phyloP scores from a whole-genome alignment of 2,797 vertebrate species.

The Cheirogaleus major region DNA sequence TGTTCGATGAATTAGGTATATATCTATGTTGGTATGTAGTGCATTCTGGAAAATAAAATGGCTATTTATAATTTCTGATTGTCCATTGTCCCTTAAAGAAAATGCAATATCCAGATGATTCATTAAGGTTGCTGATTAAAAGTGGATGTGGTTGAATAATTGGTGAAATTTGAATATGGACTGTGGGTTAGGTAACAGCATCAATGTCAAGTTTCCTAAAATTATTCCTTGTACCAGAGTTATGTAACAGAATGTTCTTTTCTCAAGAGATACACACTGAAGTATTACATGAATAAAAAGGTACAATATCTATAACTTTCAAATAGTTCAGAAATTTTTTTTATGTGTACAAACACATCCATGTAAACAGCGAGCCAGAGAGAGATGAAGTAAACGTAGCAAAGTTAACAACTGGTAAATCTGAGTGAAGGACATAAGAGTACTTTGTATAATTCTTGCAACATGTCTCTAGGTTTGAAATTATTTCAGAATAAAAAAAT shows the following conservation, averaged over 20 bases:
- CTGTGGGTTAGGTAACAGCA: neutral
- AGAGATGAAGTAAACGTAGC: neutral
- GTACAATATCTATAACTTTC: neutral
- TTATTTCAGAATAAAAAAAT: constrained; percentile 24
- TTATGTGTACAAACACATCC: neutral
- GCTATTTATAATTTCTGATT: neutral
- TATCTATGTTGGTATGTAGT: neutral
- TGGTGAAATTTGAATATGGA: constrained; percentile 19
- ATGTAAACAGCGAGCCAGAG: neutral
- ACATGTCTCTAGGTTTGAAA: neutral
- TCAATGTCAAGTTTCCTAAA: neutral
- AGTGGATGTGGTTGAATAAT: constrained; percentile 78
- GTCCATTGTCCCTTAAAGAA: neutral
- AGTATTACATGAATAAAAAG: constrained; percentile 70
- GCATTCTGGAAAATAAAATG: neutral
- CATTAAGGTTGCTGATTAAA: constrained; percentile 71
- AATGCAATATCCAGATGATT: neutral
- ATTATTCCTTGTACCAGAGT: neutral
- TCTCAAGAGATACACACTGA: neutral
- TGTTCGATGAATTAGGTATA: neutral
- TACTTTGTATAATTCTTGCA: neutral
- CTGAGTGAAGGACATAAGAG: neutral
- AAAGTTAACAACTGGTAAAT: neutral
- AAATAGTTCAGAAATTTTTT: neutral
- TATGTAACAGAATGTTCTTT: neutral